Percentiles rank a stretch among this genome's conserved stretches.
phyloP scores from a whole-genome alignment of 2,113 vertebrate species.

The Zosterops pallidus region DNA sequence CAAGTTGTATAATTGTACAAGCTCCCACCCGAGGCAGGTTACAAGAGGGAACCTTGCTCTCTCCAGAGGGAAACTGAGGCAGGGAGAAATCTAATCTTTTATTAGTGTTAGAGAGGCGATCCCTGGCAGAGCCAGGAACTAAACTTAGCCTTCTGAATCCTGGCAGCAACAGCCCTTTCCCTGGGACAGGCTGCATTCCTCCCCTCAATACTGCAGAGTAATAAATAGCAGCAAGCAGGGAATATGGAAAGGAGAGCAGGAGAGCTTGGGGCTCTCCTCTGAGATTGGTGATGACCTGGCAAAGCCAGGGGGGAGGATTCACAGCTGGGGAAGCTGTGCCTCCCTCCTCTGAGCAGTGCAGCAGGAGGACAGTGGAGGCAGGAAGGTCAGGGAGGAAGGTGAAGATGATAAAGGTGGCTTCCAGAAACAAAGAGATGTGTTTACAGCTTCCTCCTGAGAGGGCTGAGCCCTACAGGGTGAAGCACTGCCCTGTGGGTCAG shows the following conservation, averaged over 20 bases:
- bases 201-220: background rate
- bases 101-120: background rate
- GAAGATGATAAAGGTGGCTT: background rate
- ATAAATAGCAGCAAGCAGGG: slow-evolving; percentile 28
- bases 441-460: background rate
- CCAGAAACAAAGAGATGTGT: background rate
- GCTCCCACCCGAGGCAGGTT: background rate
- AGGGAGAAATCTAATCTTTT: background rate
- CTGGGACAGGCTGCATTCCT: slow-evolving; percentile 42
- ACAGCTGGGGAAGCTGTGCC: background rate
- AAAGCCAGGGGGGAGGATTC: background rate
- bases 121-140: background rate
- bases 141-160: background rate
- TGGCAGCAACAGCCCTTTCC: background rate
- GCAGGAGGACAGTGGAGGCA: background rate
- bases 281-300: background rate
- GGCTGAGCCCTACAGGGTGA: background rate
- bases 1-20: background rate
- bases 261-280: background rate
- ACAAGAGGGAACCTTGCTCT: background rate
- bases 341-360: rapidly evolving
- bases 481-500: background rate
- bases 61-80: background rate
- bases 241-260: background rate
- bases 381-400: background rate